These are phyloP conservation scores for Dinomys branickii DNA, from an alignment of 2,113 vertebrate species.

Conservation along the genomic window DNA sequence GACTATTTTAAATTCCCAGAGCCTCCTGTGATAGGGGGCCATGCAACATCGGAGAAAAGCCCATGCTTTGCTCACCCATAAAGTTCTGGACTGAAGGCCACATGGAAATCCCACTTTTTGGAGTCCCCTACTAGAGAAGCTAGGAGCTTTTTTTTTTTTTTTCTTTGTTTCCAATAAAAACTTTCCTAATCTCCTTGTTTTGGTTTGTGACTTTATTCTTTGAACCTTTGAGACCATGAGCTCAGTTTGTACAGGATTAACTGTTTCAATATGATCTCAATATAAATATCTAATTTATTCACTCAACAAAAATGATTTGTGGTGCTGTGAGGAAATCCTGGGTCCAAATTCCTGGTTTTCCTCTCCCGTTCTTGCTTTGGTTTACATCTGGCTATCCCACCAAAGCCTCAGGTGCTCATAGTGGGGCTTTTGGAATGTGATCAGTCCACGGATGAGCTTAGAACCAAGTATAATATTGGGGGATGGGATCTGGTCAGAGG, in stretches of 20 bases:
- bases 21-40: not conserved
- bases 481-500: not conserved
- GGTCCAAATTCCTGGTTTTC: not conserved
- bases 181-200: not conserved
- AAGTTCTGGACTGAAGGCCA: not conserved
- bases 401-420: not conserved
- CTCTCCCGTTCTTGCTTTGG: not conserved
- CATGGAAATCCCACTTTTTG: not conserved
- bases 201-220: not conserved
- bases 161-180: not conserved
- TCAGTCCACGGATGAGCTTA: not conserved
- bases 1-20: not conserved
- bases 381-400: too few species aligned
- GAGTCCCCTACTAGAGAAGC: not conserved
- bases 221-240: not conserved
- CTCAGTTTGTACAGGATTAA: not conserved
- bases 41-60: not conserved
- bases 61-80: not conserved
- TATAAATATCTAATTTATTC: conserved; percentile 26
- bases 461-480: not conserved
- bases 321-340: not conserved
- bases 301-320: conserved; percentile 12
- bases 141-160: not conserved
- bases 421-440: not conserved
- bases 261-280: not conserved